Evolutionary conservation across 2,888 invertebrate genomes (phyloP).

Genomic region (Tetrapedia diversipes): DNA sequence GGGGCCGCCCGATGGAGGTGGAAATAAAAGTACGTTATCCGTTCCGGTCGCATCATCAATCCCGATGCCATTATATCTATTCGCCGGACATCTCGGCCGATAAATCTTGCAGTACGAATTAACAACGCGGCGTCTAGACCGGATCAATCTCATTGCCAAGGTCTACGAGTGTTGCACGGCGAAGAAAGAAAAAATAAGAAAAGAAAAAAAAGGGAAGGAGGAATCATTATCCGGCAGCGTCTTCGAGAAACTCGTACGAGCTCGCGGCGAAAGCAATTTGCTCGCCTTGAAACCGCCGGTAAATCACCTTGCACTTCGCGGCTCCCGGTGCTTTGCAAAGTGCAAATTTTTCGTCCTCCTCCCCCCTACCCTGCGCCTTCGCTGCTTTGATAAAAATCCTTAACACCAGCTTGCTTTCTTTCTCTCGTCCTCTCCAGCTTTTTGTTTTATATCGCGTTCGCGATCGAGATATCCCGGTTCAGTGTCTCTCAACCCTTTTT

Average conservation of each 20-base stretch:
- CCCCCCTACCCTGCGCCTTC: background rate
- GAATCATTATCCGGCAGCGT: constrained; percentile 37
- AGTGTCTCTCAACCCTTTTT: too few relatives aligned
- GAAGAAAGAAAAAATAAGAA: background rate
- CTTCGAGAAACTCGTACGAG: constrained; percentile 46
- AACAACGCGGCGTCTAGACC: constrained; percentile 48
- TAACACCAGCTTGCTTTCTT: background rate
- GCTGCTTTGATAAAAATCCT: constrained; percentile 17
- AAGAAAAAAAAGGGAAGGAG: constrained; percentile 1
- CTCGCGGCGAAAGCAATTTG: constrained; percentile 56
- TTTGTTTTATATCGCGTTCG: background rate
- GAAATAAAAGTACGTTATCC: constrained; percentile 24
- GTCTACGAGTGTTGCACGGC: constrained; percentile 29
- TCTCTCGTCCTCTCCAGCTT: background rate
- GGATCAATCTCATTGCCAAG: constrained; percentile 65
- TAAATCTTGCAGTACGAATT: constrained; percentile 57
- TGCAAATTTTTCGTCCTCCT: background rate
- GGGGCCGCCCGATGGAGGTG: background rate
- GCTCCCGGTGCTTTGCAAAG: constrained; percentile 29
- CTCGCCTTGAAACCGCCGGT: constrained; percentile 53
- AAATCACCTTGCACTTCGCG: constrained; percentile 55
- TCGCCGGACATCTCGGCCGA: constrained; percentile 32
- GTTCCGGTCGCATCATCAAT: constrained; percentile 42
- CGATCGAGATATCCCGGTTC: background rate
- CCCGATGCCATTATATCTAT: constrained; percentile 50